phyloP scores from a whole-genome alignment of 1,140 invertebrate species.

The Odontomachus brunneus region DNA sequence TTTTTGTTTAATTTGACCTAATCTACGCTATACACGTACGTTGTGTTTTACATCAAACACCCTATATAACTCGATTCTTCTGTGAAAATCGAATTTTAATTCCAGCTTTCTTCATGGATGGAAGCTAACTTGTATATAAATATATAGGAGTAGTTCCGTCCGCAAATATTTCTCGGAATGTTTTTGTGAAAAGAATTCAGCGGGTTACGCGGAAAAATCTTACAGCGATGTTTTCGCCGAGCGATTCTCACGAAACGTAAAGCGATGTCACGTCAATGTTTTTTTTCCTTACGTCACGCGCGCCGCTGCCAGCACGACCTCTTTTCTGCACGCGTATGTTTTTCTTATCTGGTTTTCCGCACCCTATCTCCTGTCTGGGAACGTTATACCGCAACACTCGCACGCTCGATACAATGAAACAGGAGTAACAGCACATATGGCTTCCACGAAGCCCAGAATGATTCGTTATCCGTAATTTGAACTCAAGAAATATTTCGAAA shows the following conservation, averaged over 20 bases:
- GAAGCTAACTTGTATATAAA: too few species aligned
- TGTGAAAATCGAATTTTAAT: not conserved
- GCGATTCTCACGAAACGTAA: not conserved
- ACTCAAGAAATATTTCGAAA: too few species aligned
- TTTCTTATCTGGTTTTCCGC: conserved; percentile 36
- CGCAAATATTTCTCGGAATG: not conserved
- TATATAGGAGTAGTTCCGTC: too few species aligned
- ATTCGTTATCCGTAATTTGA: not conserved
- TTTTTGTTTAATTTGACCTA: too few species aligned
- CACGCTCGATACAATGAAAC: conserved; percentile 9
- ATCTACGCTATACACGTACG: too few species aligned
- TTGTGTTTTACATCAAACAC: too few species aligned
- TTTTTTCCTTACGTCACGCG: conserved; percentile 17
- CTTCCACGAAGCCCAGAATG: not conserved
- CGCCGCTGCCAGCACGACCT: not conserved
- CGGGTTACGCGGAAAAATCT: too few species aligned
- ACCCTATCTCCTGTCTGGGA: conserved; percentile 27
- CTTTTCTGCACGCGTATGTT: conserved; percentile 6
- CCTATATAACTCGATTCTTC: not conserved
- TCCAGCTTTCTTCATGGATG: not conserved
- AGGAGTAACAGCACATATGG: not conserved
- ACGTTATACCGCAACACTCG: conserved; percentile 19
- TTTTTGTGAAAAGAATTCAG: not conserved
- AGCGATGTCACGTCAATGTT: not conserved
- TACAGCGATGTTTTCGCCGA: not conserved